Evolutionary conservation across 2,888 invertebrate species (phyloP).

Genomic region (Scaptomyza tumidula): DNA sequence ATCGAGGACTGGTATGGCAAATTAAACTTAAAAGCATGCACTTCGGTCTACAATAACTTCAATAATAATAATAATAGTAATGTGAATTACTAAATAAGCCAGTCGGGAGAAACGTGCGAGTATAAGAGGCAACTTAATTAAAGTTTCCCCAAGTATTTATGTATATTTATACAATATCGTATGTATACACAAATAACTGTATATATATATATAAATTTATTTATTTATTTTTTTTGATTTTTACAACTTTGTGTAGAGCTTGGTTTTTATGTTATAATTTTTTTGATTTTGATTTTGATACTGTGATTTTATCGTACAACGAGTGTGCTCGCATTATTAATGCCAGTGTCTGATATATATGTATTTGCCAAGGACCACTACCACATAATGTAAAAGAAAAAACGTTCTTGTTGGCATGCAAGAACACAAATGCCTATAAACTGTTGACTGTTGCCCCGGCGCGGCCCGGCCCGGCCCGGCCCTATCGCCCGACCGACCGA

Average conservation of each 20-base stretch:
- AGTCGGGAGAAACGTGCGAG: slow-evolving; percentile 26
- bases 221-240: not conserved
- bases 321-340: slow-evolving; percentile 56
- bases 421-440: slow-evolving; percentile 82
- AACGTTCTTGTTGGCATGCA: slow-evolving; percentile 83
- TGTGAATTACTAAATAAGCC: slow-evolving; percentile 1
- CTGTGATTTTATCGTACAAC: slow-evolving; percentile 57
- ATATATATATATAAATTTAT: not conserved
- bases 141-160: slow-evolving; percentile 32
- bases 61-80: too few species aligned
- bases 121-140: slow-evolving; percentile 12
- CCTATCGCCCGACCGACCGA: slow-evolving; percentile 3
- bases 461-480: not conserved
- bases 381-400: slow-evolving; percentile 84
- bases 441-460: slow-evolving; percentile 42
- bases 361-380: slow-evolving; percentile 73
- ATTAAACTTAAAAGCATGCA: slow-evolving; percentile 43
- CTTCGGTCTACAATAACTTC: slow-evolving; percentile 1
- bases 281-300: slow-evolving; percentile 18
- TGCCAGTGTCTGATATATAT: slow-evolving; percentile 54
- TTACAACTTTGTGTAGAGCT: slow-evolving; percentile 39
- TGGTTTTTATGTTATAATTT: slow-evolving; percentile 12
- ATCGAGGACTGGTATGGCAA: slow-evolving; percentile 58
- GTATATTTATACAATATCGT: slow-evolving; percentile 8
- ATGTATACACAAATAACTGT: slow-evolving; percentile 15